These are phyloP conservation scores for Mythimna ferrago DNA, from an alignment of 2,888 invertebrate genomes.

Conservation along the genomic window DNA sequence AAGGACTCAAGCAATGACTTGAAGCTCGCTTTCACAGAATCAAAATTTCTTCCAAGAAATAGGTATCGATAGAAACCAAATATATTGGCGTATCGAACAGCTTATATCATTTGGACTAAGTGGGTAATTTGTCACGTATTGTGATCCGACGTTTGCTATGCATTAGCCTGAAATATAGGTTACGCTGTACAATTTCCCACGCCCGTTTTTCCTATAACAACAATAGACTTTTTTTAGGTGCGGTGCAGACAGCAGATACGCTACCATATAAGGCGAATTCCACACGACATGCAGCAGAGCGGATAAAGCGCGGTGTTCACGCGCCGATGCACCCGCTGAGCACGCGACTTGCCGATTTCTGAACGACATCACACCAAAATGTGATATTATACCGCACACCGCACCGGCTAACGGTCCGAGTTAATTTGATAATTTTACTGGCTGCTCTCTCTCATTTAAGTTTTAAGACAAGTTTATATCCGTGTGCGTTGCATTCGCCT, in stretches of 20 bases:
- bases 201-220: conserved; percentile 72
- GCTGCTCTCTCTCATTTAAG: conserved; percentile 69
- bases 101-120: conserved; percentile 25
- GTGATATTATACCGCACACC: conserved; percentile 59
- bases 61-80: neutral
- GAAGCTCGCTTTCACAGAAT: neutral
- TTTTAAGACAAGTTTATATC: conserved; percentile 63
- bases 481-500: conserved; percentile 56
- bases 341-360: conserved; percentile 65
- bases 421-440: conserved; percentile 72
- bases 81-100: conserved; percentile 17
- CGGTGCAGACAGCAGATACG: conserved; percentile 68
- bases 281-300: conserved; percentile 76
- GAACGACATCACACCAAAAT: conserved; percentile 64
- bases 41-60: conserved; percentile 14
- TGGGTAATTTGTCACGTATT: conserved; percentile 56
- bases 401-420: conserved; percentile 67
- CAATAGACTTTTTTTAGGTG: conserved; percentile 71
- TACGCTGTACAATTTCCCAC: conserved; percentile 76
- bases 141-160: conserved; percentile 38
- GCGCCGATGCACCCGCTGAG: conserved; percentile 65
- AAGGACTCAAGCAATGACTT: too few relatives aligned
- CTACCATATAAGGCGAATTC: conserved; percentile 87
- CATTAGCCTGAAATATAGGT: conserved; percentile 74
- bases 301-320: conserved; percentile 74